Percentiles rank a stretch among this genome's conserved stretches.
phyloP scores from a whole-genome alignment of 2,797 vertebrate genomes.

The Nasua narica region DNA sequence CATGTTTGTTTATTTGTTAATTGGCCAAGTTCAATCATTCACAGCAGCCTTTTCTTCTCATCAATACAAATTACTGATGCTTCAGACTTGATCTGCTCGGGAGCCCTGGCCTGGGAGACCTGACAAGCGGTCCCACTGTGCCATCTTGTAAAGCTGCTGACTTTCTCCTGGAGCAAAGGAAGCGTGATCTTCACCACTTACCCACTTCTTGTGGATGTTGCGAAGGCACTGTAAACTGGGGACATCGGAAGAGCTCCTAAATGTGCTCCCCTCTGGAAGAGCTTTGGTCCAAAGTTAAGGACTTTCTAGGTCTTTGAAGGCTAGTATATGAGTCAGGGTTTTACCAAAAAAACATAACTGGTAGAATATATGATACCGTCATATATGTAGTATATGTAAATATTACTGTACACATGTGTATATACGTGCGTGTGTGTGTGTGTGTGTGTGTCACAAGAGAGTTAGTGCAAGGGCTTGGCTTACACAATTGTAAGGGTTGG shows the following conservation, averaged over 20 bases:
- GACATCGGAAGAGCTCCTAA: neutral
- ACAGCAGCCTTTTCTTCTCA: constrained; percentile 50
- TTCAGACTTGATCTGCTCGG: neutral
- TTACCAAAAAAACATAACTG: neutral
- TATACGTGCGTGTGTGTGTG: neutral
- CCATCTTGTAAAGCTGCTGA: neutral
- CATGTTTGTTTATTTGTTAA: constrained; percentile 68
- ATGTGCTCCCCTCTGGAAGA: neutral
- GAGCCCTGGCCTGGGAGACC: neutral
- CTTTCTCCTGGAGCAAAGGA: neutral
- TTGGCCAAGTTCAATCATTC: constrained; percentile 56
- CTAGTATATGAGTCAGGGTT: neutral
- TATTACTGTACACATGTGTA: neutral
- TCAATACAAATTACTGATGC: constrained; percentile 36
- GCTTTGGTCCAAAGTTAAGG: neutral
- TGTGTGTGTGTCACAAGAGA: neutral
- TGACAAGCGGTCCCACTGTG: neutral
- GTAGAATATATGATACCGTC: neutral
- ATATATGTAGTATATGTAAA: neutral
- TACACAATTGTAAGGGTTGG: neutral
- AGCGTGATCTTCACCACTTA: neutral
- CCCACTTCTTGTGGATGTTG: neutral
- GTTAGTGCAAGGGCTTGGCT: neutral
- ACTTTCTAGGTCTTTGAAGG: neutral
- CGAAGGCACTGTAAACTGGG: neutral